phyloP scores from a whole-genome alignment of 2,797 vertebrate genomes.

The Rousettus madagascariensis region DNA sequence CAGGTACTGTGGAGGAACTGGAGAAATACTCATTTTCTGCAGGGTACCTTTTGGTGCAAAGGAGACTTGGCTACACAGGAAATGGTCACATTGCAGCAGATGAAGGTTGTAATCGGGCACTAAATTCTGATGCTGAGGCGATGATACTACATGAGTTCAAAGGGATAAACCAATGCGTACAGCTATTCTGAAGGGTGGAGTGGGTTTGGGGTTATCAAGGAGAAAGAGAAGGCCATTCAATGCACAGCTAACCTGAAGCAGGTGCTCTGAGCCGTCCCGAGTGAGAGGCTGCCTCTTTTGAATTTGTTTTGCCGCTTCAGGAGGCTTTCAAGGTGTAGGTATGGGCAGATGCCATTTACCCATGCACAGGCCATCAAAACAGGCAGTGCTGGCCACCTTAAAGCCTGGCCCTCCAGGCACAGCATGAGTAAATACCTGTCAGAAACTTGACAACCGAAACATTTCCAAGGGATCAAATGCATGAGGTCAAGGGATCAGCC shows the following conservation, averaged over 20 bases:
- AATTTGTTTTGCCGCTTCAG: background rate
- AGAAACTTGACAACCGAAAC: background rate
- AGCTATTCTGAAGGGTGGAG: background rate
- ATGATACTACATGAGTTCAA: background rate
- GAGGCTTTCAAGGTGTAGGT: background rate
- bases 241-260: background rate
- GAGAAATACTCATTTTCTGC: background rate
- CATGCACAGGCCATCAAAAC: rapidly evolving
- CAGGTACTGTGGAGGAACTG: background rate
- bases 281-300: background rate
- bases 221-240: background rate
- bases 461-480: background rate
- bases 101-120: background rate
- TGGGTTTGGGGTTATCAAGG: background rate
- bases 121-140: background rate
- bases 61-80: background rate
- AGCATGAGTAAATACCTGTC: background rate
- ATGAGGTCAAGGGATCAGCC: background rate
- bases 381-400: rapidly evolving
- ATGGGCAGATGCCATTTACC: background rate
- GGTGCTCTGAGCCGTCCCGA: background rate
- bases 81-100: background rate
- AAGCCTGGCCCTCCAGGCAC: background rate
- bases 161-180: background rate
- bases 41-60: background rate